A percentile compares a stretch with the other conserved stretches of the same genome.
Conservation (phyloP, 2,113 vertebrate species). For the Pipa parva region DNA sequence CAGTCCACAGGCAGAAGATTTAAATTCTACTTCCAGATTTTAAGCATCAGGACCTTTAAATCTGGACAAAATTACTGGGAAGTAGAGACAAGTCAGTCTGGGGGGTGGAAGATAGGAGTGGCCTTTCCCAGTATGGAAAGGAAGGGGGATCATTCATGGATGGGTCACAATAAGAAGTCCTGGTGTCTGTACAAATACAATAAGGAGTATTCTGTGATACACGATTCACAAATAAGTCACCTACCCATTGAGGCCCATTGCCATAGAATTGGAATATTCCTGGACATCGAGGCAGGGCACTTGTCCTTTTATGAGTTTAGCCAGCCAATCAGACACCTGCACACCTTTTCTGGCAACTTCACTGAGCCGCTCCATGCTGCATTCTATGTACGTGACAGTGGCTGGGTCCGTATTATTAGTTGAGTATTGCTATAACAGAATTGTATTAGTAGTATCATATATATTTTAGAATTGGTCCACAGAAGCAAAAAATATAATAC, state of each 20-base stretch:
- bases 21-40: not conserved
- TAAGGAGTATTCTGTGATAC: not conserved
- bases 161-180: conserved; percentile 15
- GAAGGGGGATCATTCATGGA: not conserved
- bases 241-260: not conserved
- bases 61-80: conserved; percentile 27
- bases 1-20: not conserved
- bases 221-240: not conserved
- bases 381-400: not conserved
- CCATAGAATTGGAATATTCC: not conserved
- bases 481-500: no score
- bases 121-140: conserved; percentile 12
- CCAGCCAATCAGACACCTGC: not conserved
- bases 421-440: no score
- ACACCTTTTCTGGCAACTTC: conserved; percentile 19
- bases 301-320: conserved; percentile 17
- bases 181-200: not conserved
- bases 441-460: no score
- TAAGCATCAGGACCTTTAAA: not conserved
- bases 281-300: conserved; percentile 12
- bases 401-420: no score
- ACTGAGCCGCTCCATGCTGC: no score
- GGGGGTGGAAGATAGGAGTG: not conserved
- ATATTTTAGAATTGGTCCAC: no score
- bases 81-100: conserved; percentile 3